Evolutionary conservation across 2,888 invertebrate species (phyloP).

Genomic region (Ramazzottius varieornatus): DNA sequence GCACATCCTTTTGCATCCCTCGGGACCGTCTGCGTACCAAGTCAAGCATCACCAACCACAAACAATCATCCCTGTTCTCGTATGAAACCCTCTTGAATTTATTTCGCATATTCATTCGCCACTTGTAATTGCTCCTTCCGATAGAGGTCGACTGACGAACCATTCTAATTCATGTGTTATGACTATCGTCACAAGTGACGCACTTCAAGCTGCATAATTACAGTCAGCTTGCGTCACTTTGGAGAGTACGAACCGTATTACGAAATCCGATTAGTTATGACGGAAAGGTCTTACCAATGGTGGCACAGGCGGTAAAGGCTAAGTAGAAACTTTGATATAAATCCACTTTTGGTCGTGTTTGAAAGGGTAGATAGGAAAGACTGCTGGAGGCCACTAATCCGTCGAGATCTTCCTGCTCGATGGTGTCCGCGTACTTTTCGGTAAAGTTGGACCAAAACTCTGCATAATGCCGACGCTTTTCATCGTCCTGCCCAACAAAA

Average conservation of each 20-base stretch:
- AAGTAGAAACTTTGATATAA: neutral
- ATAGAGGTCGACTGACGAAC: no score
- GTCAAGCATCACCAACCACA: no score
- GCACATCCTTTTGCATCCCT: no score
- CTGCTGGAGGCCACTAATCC: neutral
- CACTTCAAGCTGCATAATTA: neutral
- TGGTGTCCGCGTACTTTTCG: neutral
- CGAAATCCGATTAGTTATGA: neutral
- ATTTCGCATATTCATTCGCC: no score
- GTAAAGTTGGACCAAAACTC: neutral
- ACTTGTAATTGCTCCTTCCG: no score
- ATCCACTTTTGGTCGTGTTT: neutral
- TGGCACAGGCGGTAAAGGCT: neutral
- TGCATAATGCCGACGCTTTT: neutral
- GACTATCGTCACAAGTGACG: no score
- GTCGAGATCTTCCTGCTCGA: neutral
- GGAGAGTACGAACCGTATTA: no score
- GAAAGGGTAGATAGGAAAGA: neutral
- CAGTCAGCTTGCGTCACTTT: no score
- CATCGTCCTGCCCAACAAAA: neutral
- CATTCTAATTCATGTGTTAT: no score
- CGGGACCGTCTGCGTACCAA: no score
- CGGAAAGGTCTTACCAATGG: neutral
- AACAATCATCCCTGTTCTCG: no score
- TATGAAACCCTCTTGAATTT: no score